Conservation (phyloP, 35 echinoderm and acorn worm species). For the Strongylocentrotus purpuratus region DNA sequence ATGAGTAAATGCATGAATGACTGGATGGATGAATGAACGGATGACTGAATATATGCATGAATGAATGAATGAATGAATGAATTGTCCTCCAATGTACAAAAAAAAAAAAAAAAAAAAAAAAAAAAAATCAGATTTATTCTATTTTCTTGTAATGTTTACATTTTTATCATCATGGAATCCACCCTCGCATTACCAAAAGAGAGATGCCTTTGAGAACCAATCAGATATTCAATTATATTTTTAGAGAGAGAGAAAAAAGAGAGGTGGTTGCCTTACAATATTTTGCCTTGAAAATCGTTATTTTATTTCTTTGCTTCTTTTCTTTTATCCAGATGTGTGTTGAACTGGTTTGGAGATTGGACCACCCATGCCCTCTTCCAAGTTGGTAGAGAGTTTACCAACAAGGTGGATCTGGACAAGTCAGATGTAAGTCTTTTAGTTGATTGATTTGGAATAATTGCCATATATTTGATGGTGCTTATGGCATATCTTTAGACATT, state of each 20-base stretch:
- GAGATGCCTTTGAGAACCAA: background rate
- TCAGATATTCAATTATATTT: background rate
- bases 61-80: background rate
- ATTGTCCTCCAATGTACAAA: background rate
- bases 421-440: constrained; percentile 87
- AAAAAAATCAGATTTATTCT: background rate
- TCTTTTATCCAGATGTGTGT: constrained; percentile 74
- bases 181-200: background rate
- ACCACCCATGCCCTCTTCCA: constrained; percentile 94
- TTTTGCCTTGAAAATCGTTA: background rate
- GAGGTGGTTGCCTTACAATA: background rate
- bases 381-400: constrained; percentile 98
- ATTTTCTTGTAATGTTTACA: background rate
- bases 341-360: constrained; percentile 99
- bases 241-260: background rate
- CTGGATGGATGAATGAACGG: background rate
- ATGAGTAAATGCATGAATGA: background rate
- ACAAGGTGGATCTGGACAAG: constrained; percentile 96
- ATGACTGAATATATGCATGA: no score
- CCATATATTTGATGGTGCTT: background rate
- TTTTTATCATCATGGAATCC: background rate
- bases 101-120: no score
- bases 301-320: background rate
- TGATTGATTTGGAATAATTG: background rate
- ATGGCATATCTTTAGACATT: background rate